Evolutionary conservation across 2,797 vertebrate genomes (phyloP), one percentile per base, ranked within the genome.

Genomic region (Gallinago nigripennis): DNA sequence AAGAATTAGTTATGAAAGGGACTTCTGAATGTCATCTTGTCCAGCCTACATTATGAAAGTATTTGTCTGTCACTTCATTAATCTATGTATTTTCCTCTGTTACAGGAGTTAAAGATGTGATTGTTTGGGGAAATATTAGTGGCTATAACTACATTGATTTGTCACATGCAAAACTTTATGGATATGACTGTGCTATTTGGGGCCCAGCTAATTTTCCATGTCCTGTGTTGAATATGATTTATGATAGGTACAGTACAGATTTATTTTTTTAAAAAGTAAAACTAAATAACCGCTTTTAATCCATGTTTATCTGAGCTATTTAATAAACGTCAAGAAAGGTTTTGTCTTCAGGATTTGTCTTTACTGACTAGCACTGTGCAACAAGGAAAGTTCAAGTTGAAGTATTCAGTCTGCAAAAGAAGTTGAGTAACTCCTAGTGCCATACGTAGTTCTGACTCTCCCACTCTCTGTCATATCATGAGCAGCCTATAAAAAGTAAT

Each of bases 81-180:
- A 79, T 80, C 17, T 65, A 23, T 66, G 31, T 66, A 39, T 89
- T 92, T 90, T 92, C 61, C 50, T 96, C 88, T 94, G 35, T 94
- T 88, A n/a, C 68, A 99, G 99, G 98, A 82, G 91, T 99, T 63
- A 98, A 96, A 95, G 97, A 99, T 12, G 97, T 99, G 39, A 98
- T 99, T 2, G 94, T 99, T 51, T 99, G 99, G 99, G 99, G 99
- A 35, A 99, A 99, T 94, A 97, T 99, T 92, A 98, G 98, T 64
- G 99, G 99, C 41, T 96, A 86, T 80, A 98, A 97, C 92, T 97
- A 98, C 27, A 54, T 99, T 16, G 99, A 99, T 97, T 98, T 99
- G 89, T 98, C 98, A 96, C 98, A 98, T 94, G 97, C 99, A 17
- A 98, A 98, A 33, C 97, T 99, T 86, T 98, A 98, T 94, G 97